phyloP scores from a whole-genome alignment of 2,888 invertebrate species.

The Tipula helvola region DNA sequence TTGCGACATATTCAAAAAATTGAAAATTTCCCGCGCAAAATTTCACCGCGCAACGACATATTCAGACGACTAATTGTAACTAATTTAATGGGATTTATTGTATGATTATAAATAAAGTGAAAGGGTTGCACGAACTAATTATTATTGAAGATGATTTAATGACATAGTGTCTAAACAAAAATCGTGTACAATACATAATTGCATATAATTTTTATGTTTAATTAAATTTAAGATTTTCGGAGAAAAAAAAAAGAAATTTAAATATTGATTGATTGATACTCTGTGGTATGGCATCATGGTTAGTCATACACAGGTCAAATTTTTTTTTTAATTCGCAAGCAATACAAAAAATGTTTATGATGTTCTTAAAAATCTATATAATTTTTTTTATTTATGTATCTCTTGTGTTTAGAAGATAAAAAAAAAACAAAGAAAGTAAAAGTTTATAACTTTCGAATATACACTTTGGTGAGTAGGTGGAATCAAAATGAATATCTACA shows the following conservation, averaged over 20 bases:
- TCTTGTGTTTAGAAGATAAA: neutral
- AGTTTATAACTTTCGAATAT: neutral
- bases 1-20: neutral
- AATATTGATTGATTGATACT: neutral
- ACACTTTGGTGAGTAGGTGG: neutral
- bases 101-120: neutral
- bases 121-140: neutral
- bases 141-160: neutral
- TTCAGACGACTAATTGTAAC: too few relatives aligned
- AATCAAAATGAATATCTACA: neutral
- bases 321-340: neutral
- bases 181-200: neutral
- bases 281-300: neutral
- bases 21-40: neutral
- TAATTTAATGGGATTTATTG: neutral
- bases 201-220: neutral
- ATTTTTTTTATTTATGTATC: neutral
- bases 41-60: neutral
- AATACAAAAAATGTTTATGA: neutral
- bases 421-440: neutral
- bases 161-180: neutral
- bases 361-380: neutral
- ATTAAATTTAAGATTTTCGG: neutral
- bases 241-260: neutral
- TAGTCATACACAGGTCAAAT: neutral